These are phyloP conservation scores for Hypsopygia costalis DNA, from an alignment of 2,888 invertebrate species.

Conservation along the genomic window DNA sequence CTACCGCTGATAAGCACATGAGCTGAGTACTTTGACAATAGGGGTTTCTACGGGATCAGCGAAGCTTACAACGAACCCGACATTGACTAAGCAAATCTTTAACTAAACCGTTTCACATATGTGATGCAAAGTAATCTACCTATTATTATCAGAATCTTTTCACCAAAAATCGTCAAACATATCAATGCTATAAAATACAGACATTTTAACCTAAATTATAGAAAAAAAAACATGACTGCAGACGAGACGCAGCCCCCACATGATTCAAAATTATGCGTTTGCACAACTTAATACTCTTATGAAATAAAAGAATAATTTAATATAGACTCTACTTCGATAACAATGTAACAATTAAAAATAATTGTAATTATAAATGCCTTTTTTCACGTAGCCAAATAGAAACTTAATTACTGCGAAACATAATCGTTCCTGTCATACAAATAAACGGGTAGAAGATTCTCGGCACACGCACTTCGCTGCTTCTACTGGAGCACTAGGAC, in stretches of 20 bases:
- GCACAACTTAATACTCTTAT: constrained; percentile 40
- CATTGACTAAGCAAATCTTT: constrained; percentile 2
- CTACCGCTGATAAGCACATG: constrained; percentile 15
- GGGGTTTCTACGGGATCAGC: constrained; percentile 4
- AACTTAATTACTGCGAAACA: constrained; percentile 43
- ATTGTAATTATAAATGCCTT: constrained; percentile 70
- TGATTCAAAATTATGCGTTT: constrained; percentile 29
- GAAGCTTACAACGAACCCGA: constrained; percentile 3
- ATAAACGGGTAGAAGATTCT: constrained; percentile 32
- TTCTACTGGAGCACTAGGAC: constrained; percentile 48
- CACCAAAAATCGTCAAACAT: background rate
- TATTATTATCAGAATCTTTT: background rate
- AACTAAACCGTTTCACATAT: constrained; percentile 3
- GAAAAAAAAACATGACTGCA: no score
- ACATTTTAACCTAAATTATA: no score
- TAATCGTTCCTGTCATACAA: constrained; percentile 30
- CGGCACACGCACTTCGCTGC: constrained; percentile 38
- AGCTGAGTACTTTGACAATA: constrained; percentile 1
- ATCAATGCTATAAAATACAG: background rate
- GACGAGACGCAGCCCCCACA: constrained; percentile 6
- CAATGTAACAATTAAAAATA: constrained; percentile 70
- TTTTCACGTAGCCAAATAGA: constrained; percentile 53
- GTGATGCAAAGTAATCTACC: constrained; percentile 2
- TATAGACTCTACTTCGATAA: constrained; percentile 72
- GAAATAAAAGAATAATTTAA: constrained; percentile 71